Base-by-base conservation (phyloP, 2,113 vertebrate genomes). In the Canis aureus region DNA sequence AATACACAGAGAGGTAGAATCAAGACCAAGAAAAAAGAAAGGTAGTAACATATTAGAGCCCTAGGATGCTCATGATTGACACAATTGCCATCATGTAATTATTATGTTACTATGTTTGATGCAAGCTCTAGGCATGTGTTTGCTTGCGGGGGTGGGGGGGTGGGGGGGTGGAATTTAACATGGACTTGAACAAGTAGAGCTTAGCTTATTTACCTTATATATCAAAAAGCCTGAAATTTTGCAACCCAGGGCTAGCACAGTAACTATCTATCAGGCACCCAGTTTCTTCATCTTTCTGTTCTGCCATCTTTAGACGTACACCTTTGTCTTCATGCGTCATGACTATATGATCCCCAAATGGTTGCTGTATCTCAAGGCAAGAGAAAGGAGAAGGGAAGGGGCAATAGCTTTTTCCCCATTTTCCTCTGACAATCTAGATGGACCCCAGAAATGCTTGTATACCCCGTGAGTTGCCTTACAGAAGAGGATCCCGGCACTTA, bases 1-100 rank as follows among this genome's bases (percentile, higher is more conserved):
- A 74, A 87, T 51, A 64, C 20, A 53, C 29, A 89, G 27, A 91
- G 73, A 96, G 66, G 74, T 55, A 86, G 76, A 78, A 43, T 89
- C 53, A 38, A 32, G 22, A 85, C 81, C 59, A 82, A 76, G 67
- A 67, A 81, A 15, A n/a, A 90, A 92, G 64, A 29, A 86, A 76
- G 23, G 23, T 71, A 59, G 60, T 60, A 83, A 92, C 53, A 27
- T 62, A 35, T 35, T 49, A 74, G 79, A 59, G 38, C 49, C 25
- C 2, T 83, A 59, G 92, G 2, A 29, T 64, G 32, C 9, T 5
- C 73, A 32, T 32, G 15, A 88, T 62, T 86, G 22, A 79, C 13
- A 74, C 16, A 67, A 55, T 43, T 67, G 38, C 73, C 86, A 11
- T 92, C 74, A 59, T 43, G 2, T 71, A 57, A 89, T 76, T 80